phyloP scores from a whole-genome alignment of 2,113 vertebrate species.

The Sebastes schlegelii region DNA sequence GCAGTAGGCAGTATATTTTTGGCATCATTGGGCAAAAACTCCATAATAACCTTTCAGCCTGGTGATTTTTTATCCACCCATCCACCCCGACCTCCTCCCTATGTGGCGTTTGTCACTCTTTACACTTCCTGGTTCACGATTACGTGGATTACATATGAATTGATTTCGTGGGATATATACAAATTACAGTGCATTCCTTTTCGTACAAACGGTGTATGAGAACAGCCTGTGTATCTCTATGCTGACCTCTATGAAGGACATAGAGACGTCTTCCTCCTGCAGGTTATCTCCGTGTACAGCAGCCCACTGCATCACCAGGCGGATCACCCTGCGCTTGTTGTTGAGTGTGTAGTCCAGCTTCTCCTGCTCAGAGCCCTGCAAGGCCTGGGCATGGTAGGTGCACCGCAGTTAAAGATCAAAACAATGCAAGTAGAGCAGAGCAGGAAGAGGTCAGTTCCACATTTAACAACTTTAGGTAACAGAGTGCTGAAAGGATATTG shows the following conservation, averaged over 20 bases:
- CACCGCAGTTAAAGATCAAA: constrained; percentile 87
- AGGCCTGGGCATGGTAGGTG: constrained; percentile 95
- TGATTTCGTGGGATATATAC: too few relatives aligned
- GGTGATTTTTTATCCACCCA: too few relatives aligned
- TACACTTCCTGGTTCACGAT: too few relatives aligned
- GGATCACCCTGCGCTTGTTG: constrained; percentile 94
- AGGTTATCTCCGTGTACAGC: constrained; percentile 88
- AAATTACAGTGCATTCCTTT: too few relatives aligned
- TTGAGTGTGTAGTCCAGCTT: constrained; percentile 96
- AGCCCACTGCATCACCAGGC: constrained; percentile 93
- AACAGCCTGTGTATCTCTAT: not conserved
- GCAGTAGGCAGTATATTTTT: too few relatives aligned
- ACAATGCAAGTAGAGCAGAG: not conserved
- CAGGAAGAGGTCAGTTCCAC: not conserved
- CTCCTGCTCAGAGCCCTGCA: constrained; percentile 96
- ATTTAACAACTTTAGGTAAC: not conserved
- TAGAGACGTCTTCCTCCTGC: constrained; percentile 90
- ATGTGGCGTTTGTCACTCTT: too few relatives aligned
- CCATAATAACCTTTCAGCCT: too few relatives aligned
- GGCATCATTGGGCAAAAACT: too few relatives aligned
- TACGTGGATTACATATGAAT: too few relatives aligned
- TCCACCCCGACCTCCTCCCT: too few relatives aligned
- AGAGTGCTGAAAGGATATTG: constrained; percentile 93
- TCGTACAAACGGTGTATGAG: too few relatives aligned
- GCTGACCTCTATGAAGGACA: constrained; percentile 93